phyloP scores from a whole-genome alignment of 2,888 invertebrate species.

The Thereva unica region DNA sequence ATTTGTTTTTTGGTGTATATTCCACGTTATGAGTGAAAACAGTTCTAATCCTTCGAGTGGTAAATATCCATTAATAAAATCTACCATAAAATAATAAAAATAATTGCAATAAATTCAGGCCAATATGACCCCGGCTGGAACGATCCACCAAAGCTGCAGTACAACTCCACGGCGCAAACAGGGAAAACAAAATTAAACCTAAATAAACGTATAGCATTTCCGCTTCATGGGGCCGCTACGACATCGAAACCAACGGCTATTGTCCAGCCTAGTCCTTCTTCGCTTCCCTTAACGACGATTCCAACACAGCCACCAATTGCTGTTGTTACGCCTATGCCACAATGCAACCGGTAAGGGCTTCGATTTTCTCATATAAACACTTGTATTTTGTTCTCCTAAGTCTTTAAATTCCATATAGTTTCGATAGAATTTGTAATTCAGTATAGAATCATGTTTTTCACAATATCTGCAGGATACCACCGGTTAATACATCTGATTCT shows the following conservation, averaged over 20 bases:
- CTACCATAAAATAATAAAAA: not conserved
- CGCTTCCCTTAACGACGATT: slow-evolving; percentile 42
- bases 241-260: slow-evolving; percentile 50
- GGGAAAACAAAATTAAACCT: slow-evolving; percentile 52
- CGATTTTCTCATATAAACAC: not conserved
- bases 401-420: too few relatives aligned
- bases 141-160: slow-evolving; percentile 53
- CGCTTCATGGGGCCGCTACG: slow-evolving; percentile 47
- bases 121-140: slow-evolving; percentile 57
- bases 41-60: slow-evolving; percentile 25
- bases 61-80: not conserved
- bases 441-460: too few relatives aligned
- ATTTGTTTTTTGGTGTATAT: slow-evolving; percentile 2
- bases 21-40: slow-evolving; percentile 28
- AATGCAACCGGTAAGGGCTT: slow-evolving; percentile 12
- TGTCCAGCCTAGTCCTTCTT: slow-evolving; percentile 48
- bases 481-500: not conserved
- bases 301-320: slow-evolving; percentile 46
- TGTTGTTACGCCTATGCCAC: slow-evolving; percentile 49
- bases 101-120: slow-evolving; percentile 44
- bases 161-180: slow-evolving; percentile 44
- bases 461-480: not conserved
- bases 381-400: too few relatives aligned
- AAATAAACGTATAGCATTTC: slow-evolving; percentile 55
- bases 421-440: too few relatives aligned